A percentile compares a stretch with the other conserved stretches of the same genome.
phyloP scores from a whole-genome alignment of 1,140 invertebrate species.

The Diorhabda elongata region DNA sequence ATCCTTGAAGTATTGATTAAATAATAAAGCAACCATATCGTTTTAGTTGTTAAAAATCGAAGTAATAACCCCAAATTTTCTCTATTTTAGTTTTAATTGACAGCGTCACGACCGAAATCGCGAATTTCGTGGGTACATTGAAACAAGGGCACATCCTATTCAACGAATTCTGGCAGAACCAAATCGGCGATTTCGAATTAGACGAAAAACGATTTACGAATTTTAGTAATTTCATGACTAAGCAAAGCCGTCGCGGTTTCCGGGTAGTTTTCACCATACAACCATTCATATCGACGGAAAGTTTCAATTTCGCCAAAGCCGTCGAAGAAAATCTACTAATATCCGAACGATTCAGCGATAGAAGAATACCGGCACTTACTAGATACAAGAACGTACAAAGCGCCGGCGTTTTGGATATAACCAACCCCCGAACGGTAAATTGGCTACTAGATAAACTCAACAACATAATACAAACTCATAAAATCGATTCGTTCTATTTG shows the following conservation, averaged over 20 bases:
- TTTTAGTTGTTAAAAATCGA: no score
- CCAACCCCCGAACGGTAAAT: slow-evolving; percentile 69
- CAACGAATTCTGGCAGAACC: slow-evolving; percentile 80
- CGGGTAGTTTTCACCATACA: slow-evolving; percentile 79
- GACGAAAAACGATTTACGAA: slow-evolving; percentile 69
- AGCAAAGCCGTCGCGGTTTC: slow-evolving; percentile 78
- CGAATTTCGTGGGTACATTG: slow-evolving; percentile 59
- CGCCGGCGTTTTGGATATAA: slow-evolving; percentile 78
- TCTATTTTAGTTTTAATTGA: neutral
- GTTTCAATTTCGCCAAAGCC: slow-evolving; percentile 71
- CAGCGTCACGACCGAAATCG: slow-evolving; percentile 75
- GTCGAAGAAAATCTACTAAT: slow-evolving; percentile 67
- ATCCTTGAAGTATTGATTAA: no score
- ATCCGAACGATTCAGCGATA: slow-evolving; percentile 66
- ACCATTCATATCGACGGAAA: slow-evolving; percentile 83
- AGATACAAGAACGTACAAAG: slow-evolving; percentile 72
- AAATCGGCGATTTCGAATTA: slow-evolving; percentile 72
- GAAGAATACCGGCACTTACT: slow-evolving; percentile 69
- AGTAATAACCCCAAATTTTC: no score
- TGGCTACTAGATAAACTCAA: slow-evolving; percentile 78
- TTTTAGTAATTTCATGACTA: slow-evolving; percentile 72
- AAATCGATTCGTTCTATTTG: slow-evolving; percentile 85
- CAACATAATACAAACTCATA: slow-evolving; percentile 64
- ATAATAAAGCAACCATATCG: no score
- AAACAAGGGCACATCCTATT: slow-evolving; percentile 76